These are phyloP conservation scores for Diabrotica undecimpunctata DNA, from an alignment of 1,140 invertebrate species.

Conservation along the genomic window DNA sequence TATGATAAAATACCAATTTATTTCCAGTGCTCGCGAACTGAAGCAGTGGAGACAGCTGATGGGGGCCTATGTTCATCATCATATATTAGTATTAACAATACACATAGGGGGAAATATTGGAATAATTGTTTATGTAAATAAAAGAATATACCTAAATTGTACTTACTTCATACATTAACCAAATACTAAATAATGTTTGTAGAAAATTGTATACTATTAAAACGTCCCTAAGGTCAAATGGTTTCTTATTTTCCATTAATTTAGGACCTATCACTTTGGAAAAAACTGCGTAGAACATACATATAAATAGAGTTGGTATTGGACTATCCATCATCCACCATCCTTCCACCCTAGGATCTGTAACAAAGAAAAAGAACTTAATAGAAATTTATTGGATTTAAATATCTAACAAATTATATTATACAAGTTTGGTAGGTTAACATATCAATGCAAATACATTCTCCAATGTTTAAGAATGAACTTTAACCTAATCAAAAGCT, in stretches of 20 bases:
- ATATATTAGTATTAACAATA: too few relatives aligned
- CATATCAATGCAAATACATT: too few relatives aligned
- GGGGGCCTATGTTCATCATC: too few relatives aligned
- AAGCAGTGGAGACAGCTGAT: too few relatives aligned
- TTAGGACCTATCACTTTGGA: constrained; percentile 79
- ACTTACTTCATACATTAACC: constrained; percentile 88
- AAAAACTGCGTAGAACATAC: constrained; percentile 80
- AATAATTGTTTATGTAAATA: not conserved
- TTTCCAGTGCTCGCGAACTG: too few relatives aligned
- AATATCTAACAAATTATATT: too few relatives aligned
- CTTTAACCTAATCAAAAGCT: too few relatives aligned
- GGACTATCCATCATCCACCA: constrained; percentile 92
- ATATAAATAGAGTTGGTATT: constrained; percentile 80
- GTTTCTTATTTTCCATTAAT: constrained; percentile 86
- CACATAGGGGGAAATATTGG: too few relatives aligned
- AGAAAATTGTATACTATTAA: constrained; percentile 86
- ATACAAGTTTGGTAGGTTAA: too few relatives aligned
- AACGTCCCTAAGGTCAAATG: constrained; percentile 76
- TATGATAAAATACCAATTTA: too few relatives aligned
- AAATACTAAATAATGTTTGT: constrained; percentile 84
- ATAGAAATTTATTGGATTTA: too few relatives aligned
- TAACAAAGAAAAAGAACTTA: constrained; percentile 37
- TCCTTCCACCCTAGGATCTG: constrained; percentile 84
- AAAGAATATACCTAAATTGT: not conserved
- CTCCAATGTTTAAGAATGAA: too few relatives aligned